phyloP scores from a whole-genome alignment of 2,888 invertebrate species.

The Mantis religiosa region DNA sequence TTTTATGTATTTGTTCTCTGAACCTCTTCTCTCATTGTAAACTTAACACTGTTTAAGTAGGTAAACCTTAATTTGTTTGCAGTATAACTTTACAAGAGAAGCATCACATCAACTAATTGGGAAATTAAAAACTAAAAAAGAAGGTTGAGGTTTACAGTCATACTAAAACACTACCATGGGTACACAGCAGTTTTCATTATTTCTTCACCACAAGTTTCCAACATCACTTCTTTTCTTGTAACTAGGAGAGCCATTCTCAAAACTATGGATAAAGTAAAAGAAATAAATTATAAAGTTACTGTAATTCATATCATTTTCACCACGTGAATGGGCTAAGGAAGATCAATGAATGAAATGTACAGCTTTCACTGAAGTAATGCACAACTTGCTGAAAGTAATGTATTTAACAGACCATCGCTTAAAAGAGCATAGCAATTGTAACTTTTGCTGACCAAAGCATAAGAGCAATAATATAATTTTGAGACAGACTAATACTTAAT shows the following conservation, averaged over 20 bases:
- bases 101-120: neutral
- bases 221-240: neutral
- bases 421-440: too few species aligned
- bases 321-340: neutral
- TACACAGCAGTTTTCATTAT: neutral
- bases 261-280: neutral
- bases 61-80: neutral
- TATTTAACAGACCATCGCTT: too few species aligned
- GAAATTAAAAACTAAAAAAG: neutral
- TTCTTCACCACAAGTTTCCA: neutral
- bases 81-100: neutral
- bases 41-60: too few species aligned
- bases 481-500: too few species aligned
- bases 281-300: neutral
- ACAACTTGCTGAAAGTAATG: neutral
- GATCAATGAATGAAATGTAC: neutral
- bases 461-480: too few species aligned
- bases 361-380: neutral
- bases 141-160: neutral
- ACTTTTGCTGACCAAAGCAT: too few species aligned
- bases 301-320: neutral
- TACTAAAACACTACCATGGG: neutral
- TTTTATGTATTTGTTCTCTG: neutral
- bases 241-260: neutral
- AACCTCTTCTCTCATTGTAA: neutral